Evolutionary conservation across 2,797 vertebrate genomes (phyloP), one percentile per base, ranked within the genome.

Genomic region (Lacerta bilineata): DNA sequence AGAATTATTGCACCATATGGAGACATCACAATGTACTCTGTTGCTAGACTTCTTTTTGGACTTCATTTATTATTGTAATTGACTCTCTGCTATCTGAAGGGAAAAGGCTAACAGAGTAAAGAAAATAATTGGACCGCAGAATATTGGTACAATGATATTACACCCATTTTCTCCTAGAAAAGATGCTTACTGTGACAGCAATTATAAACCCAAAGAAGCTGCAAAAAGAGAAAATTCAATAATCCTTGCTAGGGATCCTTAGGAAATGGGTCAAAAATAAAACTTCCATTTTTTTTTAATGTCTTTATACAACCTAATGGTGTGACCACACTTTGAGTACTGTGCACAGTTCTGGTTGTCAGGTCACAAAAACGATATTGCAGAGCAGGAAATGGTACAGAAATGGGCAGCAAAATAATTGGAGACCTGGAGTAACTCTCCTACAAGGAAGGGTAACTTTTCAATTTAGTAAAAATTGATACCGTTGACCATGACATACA

Each of bases 71-170:
- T 68, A 72, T 13, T 68, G 0, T 87, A 94, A 94, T 91, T 94
- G 55, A 93, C 93, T 91, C 92, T 91, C 72, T 83, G 77, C 86
- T 80, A 55, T 81, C 81, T 85, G 89, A 93, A 93, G 83, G 89
- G 71, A 90, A 92, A 94, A 88, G 43, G 11, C 20, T 59, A 80
- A 80, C 77, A 87, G 75, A 55, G 50, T 15, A 89, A 61, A 13
- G 5, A 87, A 46, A 91, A 83, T 29, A 3, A 88, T 83, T 86
- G 92, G 74, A 85, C 69, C 71, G n/a, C 68, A 17, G 81, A 46
- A 85, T 76, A 89, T 25, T n/a, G 85, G 39, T 84, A n/a, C 55
- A 84, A 81, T 36, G 88, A 27, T 4, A 9, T 8, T 69, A 41
- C 46, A 81, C 75, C 15, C 46, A 43, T 84, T 85, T 33, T 74